Evolutionary conservation across 2,113 vertebrate species (phyloP).

Genomic region (Halcyon senegalensis): DNA sequence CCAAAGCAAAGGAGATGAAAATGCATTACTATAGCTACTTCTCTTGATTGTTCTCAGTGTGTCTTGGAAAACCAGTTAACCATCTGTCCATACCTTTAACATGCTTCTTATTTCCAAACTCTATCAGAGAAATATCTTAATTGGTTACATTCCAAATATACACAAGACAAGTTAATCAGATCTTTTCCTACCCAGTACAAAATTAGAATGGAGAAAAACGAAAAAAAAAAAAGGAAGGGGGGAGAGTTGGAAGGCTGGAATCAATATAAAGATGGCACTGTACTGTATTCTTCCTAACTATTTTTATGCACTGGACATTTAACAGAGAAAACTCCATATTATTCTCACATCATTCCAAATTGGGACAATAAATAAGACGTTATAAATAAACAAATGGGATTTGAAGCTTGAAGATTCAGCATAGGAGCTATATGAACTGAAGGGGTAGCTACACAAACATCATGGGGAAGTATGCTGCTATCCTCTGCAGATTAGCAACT

Average conservation of each 20-base stretch:
- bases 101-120: neutral
- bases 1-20: neutral
- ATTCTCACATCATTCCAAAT: neutral
- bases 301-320: neutral
- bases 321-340: neutral
- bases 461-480: neutral
- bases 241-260: rapidly evolving
- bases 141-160: neutral
- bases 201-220: neutral
- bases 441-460: neutral
- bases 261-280: neutral
- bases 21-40: neutral
- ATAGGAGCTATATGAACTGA: neutral
- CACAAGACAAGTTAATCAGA: neutral
- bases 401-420: neutral
- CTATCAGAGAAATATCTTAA: neutral
- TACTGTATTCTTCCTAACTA: neutral
- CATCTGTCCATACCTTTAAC: neutral
- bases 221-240: neutral
- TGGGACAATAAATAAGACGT: neutral
- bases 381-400: neutral
- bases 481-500: neutral
- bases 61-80: neutral
- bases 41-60: neutral
- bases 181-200: neutral